Percentiles rank a stretch among this genome's conserved stretches.
These are phyloP conservation scores for Scaptodrosophila latifasciaeformis DNA, from an alignment of 2,888 invertebrate species.

Conservation along the genomic window DNA sequence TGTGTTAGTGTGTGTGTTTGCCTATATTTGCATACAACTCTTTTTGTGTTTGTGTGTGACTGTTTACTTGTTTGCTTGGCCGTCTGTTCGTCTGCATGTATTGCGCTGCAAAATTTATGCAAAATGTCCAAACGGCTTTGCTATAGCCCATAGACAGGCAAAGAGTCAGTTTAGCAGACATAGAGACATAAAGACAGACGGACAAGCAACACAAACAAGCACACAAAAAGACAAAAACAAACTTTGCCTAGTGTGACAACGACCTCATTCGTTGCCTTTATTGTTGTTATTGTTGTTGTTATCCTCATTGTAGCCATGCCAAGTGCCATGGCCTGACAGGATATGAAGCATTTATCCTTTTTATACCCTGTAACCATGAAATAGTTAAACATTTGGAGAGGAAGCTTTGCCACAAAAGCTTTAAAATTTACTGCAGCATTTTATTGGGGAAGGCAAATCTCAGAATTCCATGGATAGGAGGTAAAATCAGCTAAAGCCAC, in stretches of 20 bases:
- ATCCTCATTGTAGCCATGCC: not conserved
- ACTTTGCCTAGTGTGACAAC: not conserved
- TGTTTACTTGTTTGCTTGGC: slow-evolving; percentile 13
- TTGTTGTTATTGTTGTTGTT: too few relatives aligned
- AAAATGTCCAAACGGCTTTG: slow-evolving; percentile 30
- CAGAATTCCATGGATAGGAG: too few relatives aligned
- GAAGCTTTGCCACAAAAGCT: too few relatives aligned
- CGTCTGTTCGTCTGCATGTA: slow-evolving; percentile 11
- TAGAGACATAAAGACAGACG: not conserved
- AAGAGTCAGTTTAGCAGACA: too few relatives aligned
- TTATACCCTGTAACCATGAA: too few relatives aligned
- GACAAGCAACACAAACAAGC: slow-evolving; percentile 3
- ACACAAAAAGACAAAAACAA: slow-evolving; percentile 15
- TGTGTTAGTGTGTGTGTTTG: slow-evolving; percentile 12
- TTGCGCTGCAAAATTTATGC: slow-evolving; percentile 24
- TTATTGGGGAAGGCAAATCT: too few relatives aligned
- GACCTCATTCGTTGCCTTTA: slow-evolving; percentile 9
- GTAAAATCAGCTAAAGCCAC: too few relatives aligned
- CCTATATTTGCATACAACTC: slow-evolving; percentile 21
- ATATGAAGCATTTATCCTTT: slow-evolving; percentile 27
- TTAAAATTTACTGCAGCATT: too few relatives aligned
- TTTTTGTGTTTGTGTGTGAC: not conserved
- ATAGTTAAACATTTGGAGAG: too few relatives aligned
- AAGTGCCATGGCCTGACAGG: slow-evolving; percentile 6
- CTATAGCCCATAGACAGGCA: not conserved